Evolutionary conservation across 2,797 vertebrate genomes (phyloP), one percentile per base, ranked within the genome.

Genomic region (Pipistrellus pipistrellus): DNA sequence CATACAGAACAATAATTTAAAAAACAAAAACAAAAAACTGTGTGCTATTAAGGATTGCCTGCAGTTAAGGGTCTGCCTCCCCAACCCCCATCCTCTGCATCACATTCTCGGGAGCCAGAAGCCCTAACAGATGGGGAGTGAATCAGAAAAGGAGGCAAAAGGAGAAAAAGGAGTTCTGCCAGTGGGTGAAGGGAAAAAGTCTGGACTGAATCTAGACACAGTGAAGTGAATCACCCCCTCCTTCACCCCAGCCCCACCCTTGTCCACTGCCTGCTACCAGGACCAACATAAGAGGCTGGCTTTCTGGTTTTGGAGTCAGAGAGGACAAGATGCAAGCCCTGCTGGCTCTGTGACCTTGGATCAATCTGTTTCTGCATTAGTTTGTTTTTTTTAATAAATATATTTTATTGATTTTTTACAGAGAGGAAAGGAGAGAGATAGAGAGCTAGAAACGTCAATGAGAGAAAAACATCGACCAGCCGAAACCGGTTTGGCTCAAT

Each of bases 131-230:
- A 97, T 93, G 87, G 89, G 55, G 78, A 82, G 41, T 96, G 95
- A 96, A 85, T 96, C 96, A 94, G 94, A 87, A 93, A 91, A 95
- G 78, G 80, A 96, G 89, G 66, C 83, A 76, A 85, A 88, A 53
- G 62, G 30, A 96, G 59, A 90, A 87, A 91, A 69, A 88, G 46
- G 89, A 94, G 95, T 25, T 64, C 87, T 94, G 38, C 86, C 84
- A 66, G 35, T 62, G 66, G 38, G 80, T 83, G 8, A 46, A 35
- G 76, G 77, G 32, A 51, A 88, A 88, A 94, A 69, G 10, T 23
- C 15, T 21, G 18, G 17, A 72, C 55, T 57, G 35, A 94, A 88
- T 80, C 87, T 81, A 73, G 85, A 93, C 64, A 51, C 32, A 84
- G 59, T 83, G 59, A 88, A 46, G 41, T 93, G 88, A 90, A 69